phyloP scores from a whole-genome alignment of 2,888 invertebrate genomes.

The Drosophila robusta region DNA sequence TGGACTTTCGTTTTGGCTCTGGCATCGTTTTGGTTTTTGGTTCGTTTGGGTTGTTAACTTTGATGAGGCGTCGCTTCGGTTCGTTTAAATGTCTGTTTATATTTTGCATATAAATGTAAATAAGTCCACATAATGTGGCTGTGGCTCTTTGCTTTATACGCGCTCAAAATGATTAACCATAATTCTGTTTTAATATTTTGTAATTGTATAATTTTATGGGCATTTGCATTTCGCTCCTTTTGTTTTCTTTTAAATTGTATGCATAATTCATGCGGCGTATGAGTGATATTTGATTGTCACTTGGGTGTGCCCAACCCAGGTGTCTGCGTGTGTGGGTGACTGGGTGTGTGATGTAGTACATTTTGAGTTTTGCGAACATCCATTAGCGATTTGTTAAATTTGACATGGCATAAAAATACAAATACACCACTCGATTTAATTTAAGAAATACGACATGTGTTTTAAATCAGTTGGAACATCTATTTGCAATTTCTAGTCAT shows the following conservation, averaged over 20 bases:
- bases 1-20: slow-evolving; percentile 52
- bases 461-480: too few species aligned
- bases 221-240: slow-evolving; percentile 60
- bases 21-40: slow-evolving; percentile 21
- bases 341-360: slow-evolving; percentile 21
- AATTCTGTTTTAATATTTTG: slow-evolving; percentile 76
- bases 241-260: slow-evolving; percentile 41
- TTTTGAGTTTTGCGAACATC: slow-evolving; percentile 20
- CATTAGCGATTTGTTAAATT: slow-evolving; percentile 35
- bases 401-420: background rate
- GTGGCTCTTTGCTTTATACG: slow-evolving; percentile 34
- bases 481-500: too few species aligned
- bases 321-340: slow-evolving; percentile 9
- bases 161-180: slow-evolving; percentile 73
- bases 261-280: slow-evolving; percentile 77
- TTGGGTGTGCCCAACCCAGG: slow-evolving; percentile 32
- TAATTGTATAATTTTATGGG: slow-evolving; percentile 78
- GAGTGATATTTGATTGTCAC: slow-evolving; percentile 77
- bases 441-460: background rate
- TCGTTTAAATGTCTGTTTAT: slow-evolving; percentile 55
- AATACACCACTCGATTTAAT: too few species aligned
- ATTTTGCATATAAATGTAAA: slow-evolving; percentile 69
- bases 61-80: slow-evolving; percentile 47
- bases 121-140: slow-evolving; percentile 42
- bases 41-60: slow-evolving; percentile 47